Conservation (phyloP, 2,888 invertebrate genomes). For the Melinaea menophilus region DNA sequence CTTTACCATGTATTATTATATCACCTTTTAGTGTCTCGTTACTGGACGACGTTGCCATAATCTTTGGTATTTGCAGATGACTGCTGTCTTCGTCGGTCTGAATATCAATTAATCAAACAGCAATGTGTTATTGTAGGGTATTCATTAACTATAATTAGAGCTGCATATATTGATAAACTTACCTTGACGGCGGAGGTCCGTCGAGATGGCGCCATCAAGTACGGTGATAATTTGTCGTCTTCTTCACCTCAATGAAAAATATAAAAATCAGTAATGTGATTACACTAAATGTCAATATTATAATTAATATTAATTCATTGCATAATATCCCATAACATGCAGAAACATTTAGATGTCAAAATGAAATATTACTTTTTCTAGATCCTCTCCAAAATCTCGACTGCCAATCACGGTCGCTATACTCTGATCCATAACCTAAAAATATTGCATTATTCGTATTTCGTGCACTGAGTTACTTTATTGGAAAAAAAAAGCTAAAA, state of each 20-base stretch:
- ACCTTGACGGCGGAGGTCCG: conserved; percentile 66
- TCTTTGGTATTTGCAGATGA: conserved; percentile 84
- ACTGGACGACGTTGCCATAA: conserved; percentile 84
- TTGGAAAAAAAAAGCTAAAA: not conserved
- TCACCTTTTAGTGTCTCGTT: conserved; percentile 87
- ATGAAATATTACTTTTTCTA: conserved; percentile 55
- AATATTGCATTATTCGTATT: conserved; percentile 10
- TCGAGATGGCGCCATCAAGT: conserved; percentile 62
- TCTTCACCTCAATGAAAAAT: conserved; percentile 56
- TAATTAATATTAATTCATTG: not conserved
- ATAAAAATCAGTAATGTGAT: conserved; percentile 9
- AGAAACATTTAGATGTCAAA: conserved; percentile 12
- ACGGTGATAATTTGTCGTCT: conserved; percentile 68
- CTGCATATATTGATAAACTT: conserved; percentile 12
- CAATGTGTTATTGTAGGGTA: not conserved
- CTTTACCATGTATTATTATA: not conserved
- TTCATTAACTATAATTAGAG: not conserved
- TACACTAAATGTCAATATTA: not conserved
- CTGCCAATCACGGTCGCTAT: conserved; percentile 83
- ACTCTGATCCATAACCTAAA: conserved; percentile 85
- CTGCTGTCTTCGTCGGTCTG: conserved; percentile 78
- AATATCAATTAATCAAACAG: conserved; percentile 1
- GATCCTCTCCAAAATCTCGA: conserved; percentile 80
- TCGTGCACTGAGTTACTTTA: conserved; percentile 3
- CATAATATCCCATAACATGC: not conserved